These are phyloP conservation scores for Drosophila ercepeae DNA, from an alignment of 1,140 invertebrate species.

Conservation along the genomic window DNA sequence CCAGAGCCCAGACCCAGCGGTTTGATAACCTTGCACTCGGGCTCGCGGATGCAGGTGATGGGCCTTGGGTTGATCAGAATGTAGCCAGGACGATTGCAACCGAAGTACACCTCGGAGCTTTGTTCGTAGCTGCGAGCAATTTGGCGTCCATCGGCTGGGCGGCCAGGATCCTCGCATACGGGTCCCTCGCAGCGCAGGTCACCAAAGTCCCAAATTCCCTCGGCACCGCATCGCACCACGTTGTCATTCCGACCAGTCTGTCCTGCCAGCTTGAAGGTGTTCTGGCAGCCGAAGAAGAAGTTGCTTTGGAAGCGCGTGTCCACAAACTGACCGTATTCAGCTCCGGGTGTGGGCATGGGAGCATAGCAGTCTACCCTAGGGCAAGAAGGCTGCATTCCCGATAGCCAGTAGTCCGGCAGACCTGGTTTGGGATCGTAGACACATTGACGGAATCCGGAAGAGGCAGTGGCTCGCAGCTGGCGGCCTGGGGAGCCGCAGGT, in stretches of 20 bases:
- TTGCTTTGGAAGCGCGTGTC: slow-evolving; percentile 96
- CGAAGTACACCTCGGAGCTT: slow-evolving; percentile 95
- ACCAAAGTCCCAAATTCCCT: slow-evolving; percentile 98
- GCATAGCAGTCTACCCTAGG: slow-evolving; percentile 94
- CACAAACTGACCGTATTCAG: slow-evolving; percentile 93
- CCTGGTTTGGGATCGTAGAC: slow-evolving; percentile 97
- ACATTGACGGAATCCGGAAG: slow-evolving; percentile 94
- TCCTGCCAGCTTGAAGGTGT: slow-evolving; percentile 96
- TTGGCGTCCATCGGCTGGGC: slow-evolving; percentile 96
- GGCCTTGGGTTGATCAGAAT: slow-evolving; percentile 95
- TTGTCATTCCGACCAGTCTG: slow-evolving; percentile 96
- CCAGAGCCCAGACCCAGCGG: slow-evolving; percentile 96
- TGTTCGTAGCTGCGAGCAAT: slow-evolving; percentile 96
- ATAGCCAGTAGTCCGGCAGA: slow-evolving; percentile 95
- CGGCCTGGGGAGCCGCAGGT: slow-evolving; percentile 91
- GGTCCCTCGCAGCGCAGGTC: slow-evolving; percentile 97
- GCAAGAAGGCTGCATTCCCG: slow-evolving; percentile 93
- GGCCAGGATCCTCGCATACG: slow-evolving; percentile 97
- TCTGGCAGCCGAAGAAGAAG: slow-evolving; percentile 98
- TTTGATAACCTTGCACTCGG: slow-evolving; percentile 96
- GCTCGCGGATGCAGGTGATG: slow-evolving; percentile 95
- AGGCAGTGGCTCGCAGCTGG: slow-evolving; percentile 90
- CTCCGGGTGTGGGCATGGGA: slow-evolving; percentile 94
- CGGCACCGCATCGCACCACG: slow-evolving; percentile 94
- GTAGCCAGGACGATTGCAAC: slow-evolving; percentile 95